A percentile compares a stretch with the other conserved stretches of the same genome.
phyloP scores from a whole-genome alignment of 1,140 invertebrate species.

The Onthophagus taurus region DNA sequence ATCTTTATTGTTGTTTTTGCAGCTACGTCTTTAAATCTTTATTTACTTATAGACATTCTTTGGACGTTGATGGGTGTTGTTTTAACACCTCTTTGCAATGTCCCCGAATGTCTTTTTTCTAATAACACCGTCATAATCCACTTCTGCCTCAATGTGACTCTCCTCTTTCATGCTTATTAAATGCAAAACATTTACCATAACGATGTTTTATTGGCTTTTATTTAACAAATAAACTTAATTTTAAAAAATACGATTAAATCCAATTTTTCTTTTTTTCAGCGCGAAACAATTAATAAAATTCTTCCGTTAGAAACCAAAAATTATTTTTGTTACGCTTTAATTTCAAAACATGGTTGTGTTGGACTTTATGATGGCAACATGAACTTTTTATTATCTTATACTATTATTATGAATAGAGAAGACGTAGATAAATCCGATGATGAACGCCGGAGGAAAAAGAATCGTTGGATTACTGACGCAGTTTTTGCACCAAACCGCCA shows the following conservation, averaged over 20 bases:
- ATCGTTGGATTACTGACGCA: constrained; percentile 48
- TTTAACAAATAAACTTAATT: background rate
- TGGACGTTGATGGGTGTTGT: too few relatives aligned
- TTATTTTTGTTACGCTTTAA: constrained; percentile 45
- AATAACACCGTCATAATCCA: too few relatives aligned
- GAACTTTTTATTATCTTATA: constrained; percentile 40
- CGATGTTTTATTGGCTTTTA: background rate
- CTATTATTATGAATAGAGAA: constrained; percentile 37
- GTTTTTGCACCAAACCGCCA: constrained; percentile 43
- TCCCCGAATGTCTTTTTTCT: too few relatives aligned
- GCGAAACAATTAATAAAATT: constrained; percentile 44
- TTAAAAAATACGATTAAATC: too few relatives aligned
- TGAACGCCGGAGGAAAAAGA: constrained; percentile 36
- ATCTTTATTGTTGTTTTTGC: too few relatives aligned
- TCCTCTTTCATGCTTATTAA: too few relatives aligned
- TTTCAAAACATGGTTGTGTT: constrained; percentile 44
- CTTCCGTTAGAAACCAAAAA: constrained; percentile 41
- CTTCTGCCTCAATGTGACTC: too few relatives aligned
- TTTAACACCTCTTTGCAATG: too few relatives aligned
- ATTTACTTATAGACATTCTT: too few relatives aligned
- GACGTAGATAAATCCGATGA: constrained; percentile 28
- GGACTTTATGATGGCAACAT: constrained; percentile 44
- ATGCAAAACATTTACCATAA: too few relatives aligned
- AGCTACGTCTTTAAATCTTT: too few relatives aligned
- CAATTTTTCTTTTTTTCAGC: constrained; percentile 31